Evolutionary conservation across 2,113 vertebrate genomes (phyloP), one percentile per base, ranked within the genome.

Genomic region (Sinosuthora webbiana): DNA sequence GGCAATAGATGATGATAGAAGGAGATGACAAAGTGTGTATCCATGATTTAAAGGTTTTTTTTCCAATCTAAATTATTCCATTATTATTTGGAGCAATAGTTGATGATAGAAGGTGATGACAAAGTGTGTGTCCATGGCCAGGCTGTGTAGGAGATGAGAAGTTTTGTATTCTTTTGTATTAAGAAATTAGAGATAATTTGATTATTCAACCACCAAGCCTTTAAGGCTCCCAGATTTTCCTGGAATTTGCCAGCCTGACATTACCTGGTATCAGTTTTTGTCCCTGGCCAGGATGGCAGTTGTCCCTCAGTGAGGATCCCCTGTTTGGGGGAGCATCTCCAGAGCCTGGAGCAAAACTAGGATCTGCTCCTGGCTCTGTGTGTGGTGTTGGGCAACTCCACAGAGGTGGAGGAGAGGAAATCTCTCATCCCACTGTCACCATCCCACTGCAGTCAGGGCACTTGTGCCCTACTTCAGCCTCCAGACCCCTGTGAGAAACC

Each of bases 101-200:
- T 53, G 50, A 30, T 53, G 52, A 10, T 30, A 53, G 27, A 18
- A 57, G 13, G 45, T 16, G 41, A 8, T 55, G 21, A 8, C 13
- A 31, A 11, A 37, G 15, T 25, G 6, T 30, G 3, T 22, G 8
- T 41, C 37, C 31, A 10, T 35, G 62, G 39, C n/a, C 25, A 22
- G 28, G 25, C 22, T 53, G 0, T 0, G 0, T 5, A 35, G 20
- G 30, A 75, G 33, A 25, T 15, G 47, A 56, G 49, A 59, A 80
- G 6, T 64, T 83, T 37, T 35, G 11, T 12, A 2, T 44, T 64
- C 19, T n/a, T n/a, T n/a, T n/a, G n/a, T 71, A 0, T 39, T 8
- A 23, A 21, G 19, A 65, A 84, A 42, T 45, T 13, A 7, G 0
- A 35, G 31, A 25, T 42, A 21, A 80, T 81, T 57, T 33, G 7